Conservation (phyloP, 2,888 invertebrate genomes). For the Sphaeridia pumilis region DNA sequence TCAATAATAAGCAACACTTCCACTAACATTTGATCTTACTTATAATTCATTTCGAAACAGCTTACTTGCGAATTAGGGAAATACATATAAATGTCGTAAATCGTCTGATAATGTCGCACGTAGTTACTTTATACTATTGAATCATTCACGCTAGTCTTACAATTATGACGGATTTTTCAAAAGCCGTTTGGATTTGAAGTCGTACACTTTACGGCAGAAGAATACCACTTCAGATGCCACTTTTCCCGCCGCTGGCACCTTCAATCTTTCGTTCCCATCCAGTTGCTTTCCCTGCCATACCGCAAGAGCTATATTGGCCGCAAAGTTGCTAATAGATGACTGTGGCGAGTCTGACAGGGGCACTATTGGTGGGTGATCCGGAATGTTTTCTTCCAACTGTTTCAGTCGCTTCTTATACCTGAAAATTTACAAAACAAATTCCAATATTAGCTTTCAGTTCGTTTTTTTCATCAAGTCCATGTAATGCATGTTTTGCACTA, state of each 20-base stretch:
- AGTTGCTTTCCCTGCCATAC: slow-evolving; percentile 29
- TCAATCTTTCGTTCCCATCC: slow-evolving; percentile 8
- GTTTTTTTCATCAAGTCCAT: neutral
- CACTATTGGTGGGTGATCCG: slow-evolving; percentile 58
- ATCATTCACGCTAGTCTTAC: slow-evolving; percentile 11
- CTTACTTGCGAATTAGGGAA: no score
- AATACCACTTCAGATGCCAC: slow-evolving; percentile 72
- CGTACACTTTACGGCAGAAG: slow-evolving; percentile 89
- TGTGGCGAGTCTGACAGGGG: slow-evolving; percentile 42
- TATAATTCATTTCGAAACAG: no score
- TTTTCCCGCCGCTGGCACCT: slow-evolving; percentile 45
- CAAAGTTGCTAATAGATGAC: slow-evolving; percentile 22
- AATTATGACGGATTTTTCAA: slow-evolving; percentile 42
- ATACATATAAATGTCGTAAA: no score
- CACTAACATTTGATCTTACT: no score
- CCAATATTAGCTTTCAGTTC: neutral
- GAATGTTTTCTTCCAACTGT: slow-evolving; percentile 63
- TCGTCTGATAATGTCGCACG: no score
- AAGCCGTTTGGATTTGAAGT: slow-evolving; percentile 76
- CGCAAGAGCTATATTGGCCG: slow-evolving; percentile 29
- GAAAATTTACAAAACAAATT: slow-evolving; percentile 22
- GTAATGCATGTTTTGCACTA: neutral
- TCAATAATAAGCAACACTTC: no score
- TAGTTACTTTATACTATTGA: no score
- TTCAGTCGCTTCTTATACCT: slow-evolving; percentile 76